Evolutionary conservation across 2,888 invertebrate species (phyloP).

Genomic region (Brachyptera putata): DNA sequence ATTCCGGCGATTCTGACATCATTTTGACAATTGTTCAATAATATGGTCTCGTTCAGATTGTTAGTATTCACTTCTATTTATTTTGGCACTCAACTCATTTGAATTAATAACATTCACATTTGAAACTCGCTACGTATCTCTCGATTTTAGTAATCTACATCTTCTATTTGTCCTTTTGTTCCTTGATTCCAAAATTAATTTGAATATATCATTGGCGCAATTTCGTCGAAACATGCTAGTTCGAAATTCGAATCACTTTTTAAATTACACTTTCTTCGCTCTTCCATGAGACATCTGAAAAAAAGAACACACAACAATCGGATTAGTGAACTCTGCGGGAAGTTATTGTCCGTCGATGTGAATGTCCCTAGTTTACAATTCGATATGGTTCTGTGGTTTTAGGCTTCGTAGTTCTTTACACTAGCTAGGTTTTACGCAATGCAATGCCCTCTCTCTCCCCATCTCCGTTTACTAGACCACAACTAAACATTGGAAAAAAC

Average conservation of each 20-base stretch:
- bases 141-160: background rate
- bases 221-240: background rate
- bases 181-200: background rate
- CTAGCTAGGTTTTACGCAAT: background rate
- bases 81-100: background rate
- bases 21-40: too few species aligned
- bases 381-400: slow-evolving; percentile 7
- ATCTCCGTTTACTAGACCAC: background rate
- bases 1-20: too few species aligned
- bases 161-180: background rate
- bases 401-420: background rate
- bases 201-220: background rate
- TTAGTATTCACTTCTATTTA: too few species aligned
- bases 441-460: background rate
- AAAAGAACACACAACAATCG: background rate
- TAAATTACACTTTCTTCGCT: slow-evolving; percentile 1
- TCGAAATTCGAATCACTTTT: too few species aligned
- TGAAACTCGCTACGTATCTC: background rate
- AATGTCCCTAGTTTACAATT: slow-evolving; percentile 13
- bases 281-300: background rate
- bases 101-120: background rate
- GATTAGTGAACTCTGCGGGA: slow-evolving; percentile 12
- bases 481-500: background rate
- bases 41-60: too few species aligned
- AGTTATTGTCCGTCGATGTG: slow-evolving; percentile 14